Base-by-base conservation (phyloP, 2,113 vertebrate genomes). In the Carettochelys insculpta region DNA sequence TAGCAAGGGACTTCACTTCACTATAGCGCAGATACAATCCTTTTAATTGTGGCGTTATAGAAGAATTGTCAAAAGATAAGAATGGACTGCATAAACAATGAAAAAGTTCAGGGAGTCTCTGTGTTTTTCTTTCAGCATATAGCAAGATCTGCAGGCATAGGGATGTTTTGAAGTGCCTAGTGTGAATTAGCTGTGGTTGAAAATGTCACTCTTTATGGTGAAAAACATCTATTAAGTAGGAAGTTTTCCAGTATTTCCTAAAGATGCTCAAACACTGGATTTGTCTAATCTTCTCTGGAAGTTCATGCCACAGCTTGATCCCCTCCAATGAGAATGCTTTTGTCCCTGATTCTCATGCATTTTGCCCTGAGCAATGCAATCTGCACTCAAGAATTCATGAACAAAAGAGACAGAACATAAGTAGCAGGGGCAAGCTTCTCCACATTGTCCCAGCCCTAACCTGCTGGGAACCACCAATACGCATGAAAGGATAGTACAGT, bases 391-490 rank as follows among this genome's bases (percentile, higher is more conserved):
- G 12, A 29, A 73, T 1, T 12, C 1, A 29, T 83, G 27, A 20
- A 8, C 4, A 7, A 45, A 31, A 48, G 8, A 80, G 38, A 73
- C 52, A 34, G 54, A 80, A n/a, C 56, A 41, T 16, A 82, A 83
- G 53, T 2, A 89, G 10, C 79, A 92, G 34, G n/a, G 17, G 14
- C 50, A 85, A 92, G 20, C 13, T 81, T 80, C 51, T 34, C 76
- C 48, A 52, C 34, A 45, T 10, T 22, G n/a, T 41, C 19, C 25
- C n/a, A 89, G 48, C 19, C 88, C 47, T 90, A 3, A 0, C 45
- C 58, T 82, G 81, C 22, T 95, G 41, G 77, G 65, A 94, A 89
- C 82, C 81, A 86, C 83, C 71, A 90, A n/a, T 7, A 48, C 31
- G 43, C 79, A 34, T 41, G 77, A 65, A 85, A 85, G 51, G 85